Conservation (phyloP, 1,140 invertebrate genomes). For the Yoshiicerus persimilis region DNA sequence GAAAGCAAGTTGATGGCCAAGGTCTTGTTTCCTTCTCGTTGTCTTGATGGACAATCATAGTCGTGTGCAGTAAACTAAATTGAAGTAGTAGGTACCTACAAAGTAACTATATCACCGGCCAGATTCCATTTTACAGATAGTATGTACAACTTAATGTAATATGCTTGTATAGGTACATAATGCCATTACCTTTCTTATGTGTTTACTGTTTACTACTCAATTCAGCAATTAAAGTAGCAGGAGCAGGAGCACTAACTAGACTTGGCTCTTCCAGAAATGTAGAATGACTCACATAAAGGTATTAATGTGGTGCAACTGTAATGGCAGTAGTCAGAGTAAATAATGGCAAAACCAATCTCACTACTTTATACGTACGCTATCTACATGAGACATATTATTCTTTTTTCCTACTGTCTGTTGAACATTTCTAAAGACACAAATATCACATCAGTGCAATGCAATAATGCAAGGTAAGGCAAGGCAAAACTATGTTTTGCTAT, state of each 20-base stretch:
- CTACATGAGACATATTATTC: background rate
- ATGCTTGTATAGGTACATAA: background rate
- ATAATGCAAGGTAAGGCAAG: background rate
- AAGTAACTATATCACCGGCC: background rate
- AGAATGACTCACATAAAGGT: conserved; percentile 9
- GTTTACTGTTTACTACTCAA: background rate
- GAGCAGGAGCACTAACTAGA: background rate
- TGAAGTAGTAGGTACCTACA: background rate
- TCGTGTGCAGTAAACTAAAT: background rate
- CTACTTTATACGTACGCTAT: background rate
- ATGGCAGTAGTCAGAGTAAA: background rate
- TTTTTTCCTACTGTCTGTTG: background rate
- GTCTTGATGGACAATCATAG: background rate
- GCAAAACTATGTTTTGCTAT: background rate
- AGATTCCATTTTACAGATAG: background rate
- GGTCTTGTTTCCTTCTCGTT: conserved; percentile 26
- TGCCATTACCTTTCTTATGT: conserved; percentile 6
- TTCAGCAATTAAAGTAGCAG: background rate
- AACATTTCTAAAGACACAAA: background rate
- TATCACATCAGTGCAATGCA: too few relatives aligned
- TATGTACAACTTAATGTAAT: background rate
- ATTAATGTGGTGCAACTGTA: conserved; percentile 17
- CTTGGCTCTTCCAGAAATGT: background rate
- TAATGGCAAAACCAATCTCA: background rate
- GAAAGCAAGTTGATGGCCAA: conserved; percentile 37